A percentile compares a stretch with the other conserved stretches of the same genome.
phyloP scores from a whole-genome alignment of 2,113 vertebrate genomes.

The Chamaetylas fuelleborni region DNA sequence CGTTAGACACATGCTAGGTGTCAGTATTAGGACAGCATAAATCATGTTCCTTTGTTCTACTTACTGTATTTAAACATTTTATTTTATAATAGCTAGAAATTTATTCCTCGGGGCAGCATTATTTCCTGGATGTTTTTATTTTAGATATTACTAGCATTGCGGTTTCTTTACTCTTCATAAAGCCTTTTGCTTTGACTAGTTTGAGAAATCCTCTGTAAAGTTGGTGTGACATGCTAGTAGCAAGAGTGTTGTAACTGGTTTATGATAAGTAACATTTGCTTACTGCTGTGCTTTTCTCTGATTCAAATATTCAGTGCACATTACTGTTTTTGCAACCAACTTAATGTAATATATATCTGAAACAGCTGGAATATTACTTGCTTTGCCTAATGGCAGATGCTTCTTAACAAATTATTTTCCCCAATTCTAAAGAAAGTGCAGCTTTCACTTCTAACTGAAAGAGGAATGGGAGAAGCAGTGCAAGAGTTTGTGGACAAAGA shows the following conservation, averaged over 20 bases:
- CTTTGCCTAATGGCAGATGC: not conserved
- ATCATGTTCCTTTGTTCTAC: not conserved
- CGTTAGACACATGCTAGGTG: not conserved
- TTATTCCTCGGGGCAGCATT: not conserved
- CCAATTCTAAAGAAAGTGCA: slow-evolving; percentile 81
- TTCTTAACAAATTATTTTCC: not conserved
- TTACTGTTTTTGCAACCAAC: not conserved
- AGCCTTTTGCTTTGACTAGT: not conserved
- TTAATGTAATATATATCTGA: not conserved
- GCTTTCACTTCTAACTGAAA: slow-evolving; percentile 92
- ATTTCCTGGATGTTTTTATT: not conserved
- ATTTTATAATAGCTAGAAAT: not conserved
- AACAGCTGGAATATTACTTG: not conserved
- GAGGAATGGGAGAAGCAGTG: slow-evolving; percentile 96
- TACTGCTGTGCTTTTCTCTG: not conserved
- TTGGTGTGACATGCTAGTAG: not conserved
- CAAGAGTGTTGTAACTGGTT: not conserved
- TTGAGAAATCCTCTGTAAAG: not conserved
- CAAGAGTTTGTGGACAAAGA: slow-evolving; percentile 98
- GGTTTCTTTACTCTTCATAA: not conserved
- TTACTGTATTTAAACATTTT: not conserved
- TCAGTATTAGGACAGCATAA: not conserved
- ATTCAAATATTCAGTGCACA: not conserved
- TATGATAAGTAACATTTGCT: not conserved
- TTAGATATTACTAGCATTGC: not conserved